Evolutionary conservation across 1,140 invertebrate species (phyloP).

Genomic region (Drosophila eugracilis): DNA sequence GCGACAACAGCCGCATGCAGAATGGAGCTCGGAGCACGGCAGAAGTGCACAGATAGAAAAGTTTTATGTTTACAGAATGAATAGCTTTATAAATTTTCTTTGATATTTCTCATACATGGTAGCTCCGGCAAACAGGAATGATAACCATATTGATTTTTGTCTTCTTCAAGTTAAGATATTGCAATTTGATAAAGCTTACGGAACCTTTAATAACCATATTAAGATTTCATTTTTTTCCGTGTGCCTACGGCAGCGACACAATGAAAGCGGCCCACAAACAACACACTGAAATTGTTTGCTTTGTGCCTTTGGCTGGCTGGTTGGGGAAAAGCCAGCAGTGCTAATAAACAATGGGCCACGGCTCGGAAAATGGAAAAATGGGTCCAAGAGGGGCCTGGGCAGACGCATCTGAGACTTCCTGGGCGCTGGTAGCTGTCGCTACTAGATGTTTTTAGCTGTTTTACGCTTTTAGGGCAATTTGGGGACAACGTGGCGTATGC

Average conservation of each 20-base stretch:
- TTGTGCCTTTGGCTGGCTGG: slow-evolving; percentile 27
- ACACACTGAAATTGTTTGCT: slow-evolving; percentile 39
- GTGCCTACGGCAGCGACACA: slow-evolving; percentile 14
- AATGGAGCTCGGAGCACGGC: slow-evolving; percentile 3
- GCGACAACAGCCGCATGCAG: slow-evolving; percentile 59
- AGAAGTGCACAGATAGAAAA: background rate
- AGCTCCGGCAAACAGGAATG: too few species aligned
- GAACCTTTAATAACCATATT: too few species aligned
- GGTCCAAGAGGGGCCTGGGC: background rate
- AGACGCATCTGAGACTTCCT: slow-evolving; percentile 43
- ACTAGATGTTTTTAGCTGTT: slow-evolving; percentile 53
- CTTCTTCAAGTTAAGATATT: too few species aligned
- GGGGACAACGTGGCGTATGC: slow-evolving; percentile 47
- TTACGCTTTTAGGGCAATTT: slow-evolving; percentile 48
- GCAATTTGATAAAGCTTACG: too few species aligned
- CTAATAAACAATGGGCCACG: slow-evolving; percentile 47
- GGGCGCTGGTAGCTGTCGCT: slow-evolving; percentile 17
- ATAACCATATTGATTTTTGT: too few species aligned
- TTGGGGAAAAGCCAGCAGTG: slow-evolving; percentile 28
- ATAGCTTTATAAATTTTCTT: too few species aligned
- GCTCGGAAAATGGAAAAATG: slow-evolving; percentile 4
- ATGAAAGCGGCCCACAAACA: slow-evolving; percentile 32
- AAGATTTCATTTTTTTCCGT: background rate
- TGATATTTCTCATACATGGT: too few species aligned
- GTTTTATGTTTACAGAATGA: background rate